Percentiles rank a stretch among this genome's conserved stretches.
Evolutionary conservation across 2,797 vertebrate genomes (phyloP).

Genomic region (Catostomus latipinnis): DNA sequence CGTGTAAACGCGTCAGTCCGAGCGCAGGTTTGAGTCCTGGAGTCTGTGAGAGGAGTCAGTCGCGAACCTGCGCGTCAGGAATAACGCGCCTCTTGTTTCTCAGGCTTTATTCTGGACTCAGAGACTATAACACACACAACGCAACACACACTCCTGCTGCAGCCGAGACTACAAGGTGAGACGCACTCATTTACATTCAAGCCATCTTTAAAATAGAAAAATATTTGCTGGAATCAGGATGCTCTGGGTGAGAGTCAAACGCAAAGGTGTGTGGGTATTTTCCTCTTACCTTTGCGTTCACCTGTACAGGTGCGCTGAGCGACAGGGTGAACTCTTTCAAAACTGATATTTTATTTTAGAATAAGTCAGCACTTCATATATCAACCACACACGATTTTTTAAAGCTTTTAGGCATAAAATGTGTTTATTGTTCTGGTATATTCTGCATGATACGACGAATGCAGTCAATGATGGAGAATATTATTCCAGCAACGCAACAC

Average conservation of each 20-base stretch:
- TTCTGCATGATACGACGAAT: background rate
- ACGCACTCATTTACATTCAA: constrained; percentile 62
- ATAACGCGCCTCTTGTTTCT: constrained; percentile 95
- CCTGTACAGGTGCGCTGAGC: constrained; percentile 80
- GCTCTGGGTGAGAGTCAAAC: constrained; percentile 36
- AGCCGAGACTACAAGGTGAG: constrained; percentile 80
- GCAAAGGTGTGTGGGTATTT: constrained; percentile 25
- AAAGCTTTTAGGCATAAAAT: background rate
- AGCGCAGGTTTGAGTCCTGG: constrained; percentile 99
- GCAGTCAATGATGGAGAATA: background rate
- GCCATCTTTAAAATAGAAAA: constrained; percentile 33
- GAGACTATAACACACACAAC: constrained; percentile 62
- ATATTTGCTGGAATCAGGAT: constrained; percentile 34
- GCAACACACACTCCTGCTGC: constrained; percentile 56
- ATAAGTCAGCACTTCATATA: too few species aligned
- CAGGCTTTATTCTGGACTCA: constrained; percentile 90
- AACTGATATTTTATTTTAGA: background rate
- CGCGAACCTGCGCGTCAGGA: constrained; percentile 98
- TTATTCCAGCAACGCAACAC: background rate
- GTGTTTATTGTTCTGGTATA: background rate
- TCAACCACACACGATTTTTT: background rate
- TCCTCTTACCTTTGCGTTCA: constrained; percentile 59
- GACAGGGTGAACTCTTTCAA: constrained; percentile 24
- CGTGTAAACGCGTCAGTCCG: constrained; percentile 99
- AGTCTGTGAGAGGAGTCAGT: constrained; percentile 99